These are phyloP conservation scores for Berghia stephanieae DNA, from an alignment of 1,140 invertebrate genomes.

Conservation along the genomic window DNA sequence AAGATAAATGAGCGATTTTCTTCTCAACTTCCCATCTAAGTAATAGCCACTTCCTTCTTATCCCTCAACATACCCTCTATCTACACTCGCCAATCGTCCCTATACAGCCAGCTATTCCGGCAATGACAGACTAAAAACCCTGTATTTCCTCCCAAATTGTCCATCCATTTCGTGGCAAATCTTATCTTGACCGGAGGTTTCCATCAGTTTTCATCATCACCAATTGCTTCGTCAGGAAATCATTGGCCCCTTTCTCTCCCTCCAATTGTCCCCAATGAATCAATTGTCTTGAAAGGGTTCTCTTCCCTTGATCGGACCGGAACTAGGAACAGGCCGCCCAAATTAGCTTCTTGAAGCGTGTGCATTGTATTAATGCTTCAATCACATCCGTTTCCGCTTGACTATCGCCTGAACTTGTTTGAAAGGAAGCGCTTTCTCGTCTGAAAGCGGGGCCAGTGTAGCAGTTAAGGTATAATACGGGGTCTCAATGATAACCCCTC, in stretches of 20 bases:
- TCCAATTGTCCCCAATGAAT: slow-evolving; percentile 33
- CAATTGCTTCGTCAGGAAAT: slow-evolving; percentile 32
- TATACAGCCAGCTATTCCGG: too few relatives aligned
- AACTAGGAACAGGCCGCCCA: slow-evolving; percentile 20
- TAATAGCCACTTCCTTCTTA: too few relatives aligned
- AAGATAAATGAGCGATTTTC: too few relatives aligned
- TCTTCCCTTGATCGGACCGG: slow-evolving; percentile 28
- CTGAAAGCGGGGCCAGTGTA: slow-evolving; percentile 31
- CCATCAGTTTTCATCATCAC: too few relatives aligned
- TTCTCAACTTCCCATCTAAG: too few relatives aligned
- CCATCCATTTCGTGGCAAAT: too few relatives aligned
- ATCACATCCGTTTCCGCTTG: slow-evolving; percentile 33
- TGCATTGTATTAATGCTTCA: slow-evolving; percentile 35
- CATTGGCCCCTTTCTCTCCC: slow-evolving; percentile 32
- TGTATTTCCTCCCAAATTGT: too few relatives aligned
- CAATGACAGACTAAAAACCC: too few relatives aligned
- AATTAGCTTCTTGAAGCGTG: slow-evolving; percentile 36
- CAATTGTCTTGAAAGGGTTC: slow-evolving; percentile 36
- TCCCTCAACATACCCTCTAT: too few relatives aligned
- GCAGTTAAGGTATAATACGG: slow-evolving; percentile 34
- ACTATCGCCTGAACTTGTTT: slow-evolving; percentile 27
- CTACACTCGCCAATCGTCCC: too few relatives aligned
- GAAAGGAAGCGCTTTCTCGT: slow-evolving; percentile 35
- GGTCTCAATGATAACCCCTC: slow-evolving; percentile 33
- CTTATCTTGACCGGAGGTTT: too few relatives aligned